Conservation (phyloP, 2,113 vertebrate genomes). For the Nothocercus julius region DNA sequence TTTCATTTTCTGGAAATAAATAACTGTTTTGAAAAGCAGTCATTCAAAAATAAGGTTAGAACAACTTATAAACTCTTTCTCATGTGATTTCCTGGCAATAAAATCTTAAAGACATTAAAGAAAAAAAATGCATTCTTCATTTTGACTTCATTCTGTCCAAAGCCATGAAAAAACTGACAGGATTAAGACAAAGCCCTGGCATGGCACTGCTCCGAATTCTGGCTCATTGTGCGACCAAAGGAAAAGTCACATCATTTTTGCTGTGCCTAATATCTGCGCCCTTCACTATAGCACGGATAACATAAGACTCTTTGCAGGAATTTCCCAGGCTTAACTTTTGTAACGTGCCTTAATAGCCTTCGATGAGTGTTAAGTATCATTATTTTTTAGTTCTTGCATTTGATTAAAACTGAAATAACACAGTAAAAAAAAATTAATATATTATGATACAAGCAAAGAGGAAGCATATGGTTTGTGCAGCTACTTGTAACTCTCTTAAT, state of each 20-base stretch:
- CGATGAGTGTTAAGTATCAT: slow-evolving; percentile 61
- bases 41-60: slow-evolving; percentile 70
- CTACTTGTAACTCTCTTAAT: slow-evolving; percentile 38
- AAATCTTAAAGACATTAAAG: neutral
- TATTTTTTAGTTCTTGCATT: slow-evolving; percentile 60
- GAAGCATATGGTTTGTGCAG: slow-evolving; percentile 37
- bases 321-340: slow-evolving; percentile 16
- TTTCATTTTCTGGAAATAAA: slow-evolving; percentile 75
- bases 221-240: neutral
- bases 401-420: slow-evolving; percentile 61
- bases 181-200: neutral
- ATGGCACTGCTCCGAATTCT: neutral
- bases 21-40: slow-evolving; percentile 68
- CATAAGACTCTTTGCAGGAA: slow-evolving; percentile 27
- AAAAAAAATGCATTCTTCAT: neutral
- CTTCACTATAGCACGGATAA: neutral
- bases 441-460: slow-evolving; percentile 56
- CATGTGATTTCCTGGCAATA: slow-evolving; percentile 16
- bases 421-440: slow-evolving; percentile 60
- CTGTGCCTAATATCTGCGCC: neutral
- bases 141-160: slow-evolving; percentile 3
- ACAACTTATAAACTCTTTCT: slow-evolving; percentile 43
- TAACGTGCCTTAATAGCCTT: slow-evolving; percentile 37
- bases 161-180: neutral
- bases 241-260: neutral